Percentiles rank a stretch among this genome's conserved stretches.
Conservation (phyloP, 2,888 invertebrate genomes). For the Tinea semifulvella region DNA sequence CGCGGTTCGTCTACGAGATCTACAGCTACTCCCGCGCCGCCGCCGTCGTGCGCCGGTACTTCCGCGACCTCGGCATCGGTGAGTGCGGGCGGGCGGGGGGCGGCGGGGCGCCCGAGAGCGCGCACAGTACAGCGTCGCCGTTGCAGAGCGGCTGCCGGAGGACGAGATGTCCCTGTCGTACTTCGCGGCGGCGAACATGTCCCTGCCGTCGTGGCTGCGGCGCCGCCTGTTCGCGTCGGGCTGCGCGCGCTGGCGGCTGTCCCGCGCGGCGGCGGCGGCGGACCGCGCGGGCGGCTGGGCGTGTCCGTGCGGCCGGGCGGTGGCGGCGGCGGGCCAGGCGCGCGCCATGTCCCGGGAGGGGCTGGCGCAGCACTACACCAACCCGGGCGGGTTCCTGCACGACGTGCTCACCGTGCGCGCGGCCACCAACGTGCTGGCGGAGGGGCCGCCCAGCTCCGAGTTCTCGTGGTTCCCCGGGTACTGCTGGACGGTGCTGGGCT, state of each 20-base stretch:
- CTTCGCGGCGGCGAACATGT: slow-evolving; percentile 56
- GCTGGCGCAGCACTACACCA: slow-evolving; percentile 13
- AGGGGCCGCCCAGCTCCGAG: slow-evolving; percentile 37
- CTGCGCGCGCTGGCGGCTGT: slow-evolving; percentile 44
- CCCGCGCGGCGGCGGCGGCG: slow-evolving; percentile 49
- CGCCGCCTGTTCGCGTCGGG: slow-evolving; percentile 30
- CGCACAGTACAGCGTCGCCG: too few species aligned
- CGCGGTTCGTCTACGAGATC: slow-evolving; percentile 42
- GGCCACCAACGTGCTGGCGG: slow-evolving; percentile 27
- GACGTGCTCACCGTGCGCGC: slow-evolving; percentile 49
- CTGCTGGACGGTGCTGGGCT: slow-evolving; percentile 46
- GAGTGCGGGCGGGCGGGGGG: not conserved
- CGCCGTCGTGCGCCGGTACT: not conserved
- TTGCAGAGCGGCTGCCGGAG: slow-evolving; percentile 35
- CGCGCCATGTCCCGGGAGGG: not conserved
- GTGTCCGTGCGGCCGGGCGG: not conserved
- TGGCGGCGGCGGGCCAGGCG: slow-evolving; percentile 1
- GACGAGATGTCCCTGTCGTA: slow-evolving; percentile 54
- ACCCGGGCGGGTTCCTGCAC: slow-evolving; percentile 53
- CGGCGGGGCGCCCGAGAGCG: not conserved
- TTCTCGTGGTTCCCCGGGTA: slow-evolving; percentile 64
- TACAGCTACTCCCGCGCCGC: not conserved
- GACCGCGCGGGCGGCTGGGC: slow-evolving; percentile 41
- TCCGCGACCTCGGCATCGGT: not conserved
- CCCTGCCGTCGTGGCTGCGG: slow-evolving; percentile 29